phyloP scores from a whole-genome alignment of 1,140 invertebrate species.

The Nomia melanderi region DNA sequence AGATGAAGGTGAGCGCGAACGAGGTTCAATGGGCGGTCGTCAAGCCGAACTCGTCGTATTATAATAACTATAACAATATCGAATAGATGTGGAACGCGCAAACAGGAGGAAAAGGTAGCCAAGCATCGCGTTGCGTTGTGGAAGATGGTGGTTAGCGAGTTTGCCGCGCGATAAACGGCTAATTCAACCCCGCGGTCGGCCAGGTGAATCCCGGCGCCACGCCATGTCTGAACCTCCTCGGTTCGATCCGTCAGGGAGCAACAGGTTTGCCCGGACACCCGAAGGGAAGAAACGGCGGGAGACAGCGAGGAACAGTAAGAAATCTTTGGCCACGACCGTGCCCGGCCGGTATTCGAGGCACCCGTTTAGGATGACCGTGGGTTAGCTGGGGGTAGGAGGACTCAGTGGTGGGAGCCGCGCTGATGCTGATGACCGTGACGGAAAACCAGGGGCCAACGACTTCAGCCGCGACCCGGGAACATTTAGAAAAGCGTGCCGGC shows the following conservation, averaged over 20 bases:
- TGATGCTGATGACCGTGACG: constrained; percentile 26
- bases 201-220: constrained; percentile 18
- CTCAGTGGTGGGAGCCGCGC: background rate
- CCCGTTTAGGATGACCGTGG: constrained; percentile 12
- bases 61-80: no score
- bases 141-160: no score
- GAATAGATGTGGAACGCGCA: no score
- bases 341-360: constrained; percentile 1
- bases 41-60: no score
- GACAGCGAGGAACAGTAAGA: background rate
- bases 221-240: background rate
- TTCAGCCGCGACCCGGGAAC: background rate
- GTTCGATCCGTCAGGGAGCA: constrained; percentile 15
- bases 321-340: background rate
- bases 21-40: no score
- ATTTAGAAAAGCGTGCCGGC: background rate
- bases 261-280: constrained; percentile 26
- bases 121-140: no score
- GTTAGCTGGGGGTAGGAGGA: background rate
- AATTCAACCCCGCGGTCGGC: background rate
- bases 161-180: background rate
- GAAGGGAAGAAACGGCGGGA: background rate
- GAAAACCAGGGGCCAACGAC: constrained; percentile 15
- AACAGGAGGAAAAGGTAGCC: no score
- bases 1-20: no score